These are phyloP conservation scores for Microdon myrmicae DNA, from an alignment of 2,888 invertebrate genomes.

Conservation along the genomic window DNA sequence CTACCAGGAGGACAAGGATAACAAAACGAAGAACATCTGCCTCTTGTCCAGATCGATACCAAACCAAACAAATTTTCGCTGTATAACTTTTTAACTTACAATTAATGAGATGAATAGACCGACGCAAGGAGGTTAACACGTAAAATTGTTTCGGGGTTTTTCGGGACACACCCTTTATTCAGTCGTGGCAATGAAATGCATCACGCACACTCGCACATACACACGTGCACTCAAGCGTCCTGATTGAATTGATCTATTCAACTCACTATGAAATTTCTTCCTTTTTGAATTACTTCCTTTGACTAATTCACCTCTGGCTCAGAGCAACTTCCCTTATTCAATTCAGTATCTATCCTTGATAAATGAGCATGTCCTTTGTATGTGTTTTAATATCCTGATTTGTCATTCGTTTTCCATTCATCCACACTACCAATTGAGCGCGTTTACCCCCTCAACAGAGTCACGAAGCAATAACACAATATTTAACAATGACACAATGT, in stretches of 20 bases:
- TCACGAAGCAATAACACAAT: slow-evolving; percentile 28
- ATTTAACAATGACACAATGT: slow-evolving; percentile 38
- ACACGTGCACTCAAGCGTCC: slow-evolving; percentile 16
- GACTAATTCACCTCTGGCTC: too few species aligned
- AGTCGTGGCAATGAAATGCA: slow-evolving; percentile 27
- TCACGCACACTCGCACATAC: background rate
- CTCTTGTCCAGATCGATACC: slow-evolving; percentile 42
- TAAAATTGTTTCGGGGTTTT: slow-evolving; percentile 56
- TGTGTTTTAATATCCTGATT: slow-evolving; percentile 39
- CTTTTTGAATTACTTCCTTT: slow-evolving; percentile 2
- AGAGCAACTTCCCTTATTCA: slow-evolving; percentile 16
- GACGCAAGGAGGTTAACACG: slow-evolving; percentile 53
- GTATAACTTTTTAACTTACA: slow-evolving; percentile 60
- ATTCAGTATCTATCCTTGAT: slow-evolving; percentile 28
- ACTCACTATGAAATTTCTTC: background rate
- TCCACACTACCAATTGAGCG: background rate
- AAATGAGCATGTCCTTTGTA: slow-evolving; percentile 24
- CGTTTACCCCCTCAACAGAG: slow-evolving; percentile 26
- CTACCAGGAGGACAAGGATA: background rate
- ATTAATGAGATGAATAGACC: slow-evolving; percentile 55
- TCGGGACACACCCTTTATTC: slow-evolving; percentile 48
- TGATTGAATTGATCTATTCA: slow-evolving; percentile 16
- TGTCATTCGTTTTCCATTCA: slow-evolving; percentile 38
- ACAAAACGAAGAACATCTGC: slow-evolving; percentile 41
- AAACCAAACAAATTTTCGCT: slow-evolving; percentile 47